Conservation (phyloP, 2,797 vertebrate species). For the Danio choprae region DNA sequence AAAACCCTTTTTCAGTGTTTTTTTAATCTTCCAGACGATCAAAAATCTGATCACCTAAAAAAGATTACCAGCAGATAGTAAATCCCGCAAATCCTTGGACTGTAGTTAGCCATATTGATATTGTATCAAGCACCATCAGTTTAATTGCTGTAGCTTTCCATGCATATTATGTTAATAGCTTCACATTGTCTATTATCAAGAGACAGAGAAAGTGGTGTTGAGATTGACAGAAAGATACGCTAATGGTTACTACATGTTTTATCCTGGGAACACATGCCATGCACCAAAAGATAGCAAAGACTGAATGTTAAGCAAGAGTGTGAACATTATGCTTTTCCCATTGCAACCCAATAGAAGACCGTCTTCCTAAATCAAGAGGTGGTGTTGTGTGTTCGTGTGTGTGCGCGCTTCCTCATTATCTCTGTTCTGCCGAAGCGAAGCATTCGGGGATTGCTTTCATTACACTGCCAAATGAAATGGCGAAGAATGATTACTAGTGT, state of each 20-base stretch:
- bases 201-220: constrained; percentile 7
- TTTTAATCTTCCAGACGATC: not conserved
- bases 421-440: constrained; percentile 75
- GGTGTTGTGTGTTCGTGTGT: constrained; percentile 30
- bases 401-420: constrained; percentile 74
- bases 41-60: not conserved
- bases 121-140: not conserved
- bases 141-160: constrained; percentile 31
- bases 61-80: not conserved
- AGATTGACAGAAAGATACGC: constrained; percentile 13
- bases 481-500: constrained; percentile 78
- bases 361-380: constrained; percentile 73
- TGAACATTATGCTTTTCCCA: constrained; percentile 32
- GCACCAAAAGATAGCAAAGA: constrained; percentile 14
- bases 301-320: constrained; percentile 8
- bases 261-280: constrained; percentile 15
- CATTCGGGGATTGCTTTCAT: constrained; percentile 82
- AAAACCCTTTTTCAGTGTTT: not conserved
- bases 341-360: constrained; percentile 64
- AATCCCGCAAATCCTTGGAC: not conserved
- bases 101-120: not conserved
- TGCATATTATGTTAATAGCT: constrained; percentile 8
- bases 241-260: not conserved
- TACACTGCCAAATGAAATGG: constrained; percentile 80
- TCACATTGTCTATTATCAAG: constrained; percentile 17